Percentiles rank a stretch among this genome's conserved stretches.
phyloP scores from a whole-genome alignment of 2,113 vertebrate genomes.

The Ranitomeya imitator region DNA sequence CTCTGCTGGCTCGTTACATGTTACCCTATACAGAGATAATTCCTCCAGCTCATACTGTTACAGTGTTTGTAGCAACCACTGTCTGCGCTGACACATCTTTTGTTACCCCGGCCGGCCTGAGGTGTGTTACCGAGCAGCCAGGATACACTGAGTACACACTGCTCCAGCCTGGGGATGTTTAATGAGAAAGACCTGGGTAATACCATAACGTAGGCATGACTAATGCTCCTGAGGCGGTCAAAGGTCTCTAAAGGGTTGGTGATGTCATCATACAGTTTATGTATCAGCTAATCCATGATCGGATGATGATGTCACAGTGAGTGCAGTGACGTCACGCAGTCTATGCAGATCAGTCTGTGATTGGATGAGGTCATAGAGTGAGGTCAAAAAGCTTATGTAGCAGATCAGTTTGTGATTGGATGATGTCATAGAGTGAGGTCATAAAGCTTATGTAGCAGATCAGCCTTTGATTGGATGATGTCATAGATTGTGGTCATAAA shows the following conservation, averaged over 20 bases:
- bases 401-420: neutral
- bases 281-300: neutral
- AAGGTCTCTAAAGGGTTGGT: neutral
- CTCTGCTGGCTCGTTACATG: neutral
- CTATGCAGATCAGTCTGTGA: neutral
- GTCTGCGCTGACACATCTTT: neutral
- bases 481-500: neutral
- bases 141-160: slow-evolving; percentile 11
- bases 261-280: neutral
- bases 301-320: slow-evolving; percentile 1
- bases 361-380: neutral
- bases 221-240: too few relatives aligned
- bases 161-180: neutral
- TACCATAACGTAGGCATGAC: neutral
- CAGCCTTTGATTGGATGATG: too few relatives aligned
- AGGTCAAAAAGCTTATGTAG: neutral
- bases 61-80: slow-evolving; percentile 51
- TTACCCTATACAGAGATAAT: slow-evolving; percentile 6
- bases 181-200: neutral
- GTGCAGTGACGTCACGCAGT: neutral
- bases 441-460: neutral
- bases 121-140: slow-evolving; percentile 21
- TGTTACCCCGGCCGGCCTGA: neutral
- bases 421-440: neutral
- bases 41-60: slow-evolving; percentile 1